These are phyloP conservation scores for Belgica antarctica DNA, from an alignment of 2,888 invertebrate species.

Conservation along the genomic window DNA sequence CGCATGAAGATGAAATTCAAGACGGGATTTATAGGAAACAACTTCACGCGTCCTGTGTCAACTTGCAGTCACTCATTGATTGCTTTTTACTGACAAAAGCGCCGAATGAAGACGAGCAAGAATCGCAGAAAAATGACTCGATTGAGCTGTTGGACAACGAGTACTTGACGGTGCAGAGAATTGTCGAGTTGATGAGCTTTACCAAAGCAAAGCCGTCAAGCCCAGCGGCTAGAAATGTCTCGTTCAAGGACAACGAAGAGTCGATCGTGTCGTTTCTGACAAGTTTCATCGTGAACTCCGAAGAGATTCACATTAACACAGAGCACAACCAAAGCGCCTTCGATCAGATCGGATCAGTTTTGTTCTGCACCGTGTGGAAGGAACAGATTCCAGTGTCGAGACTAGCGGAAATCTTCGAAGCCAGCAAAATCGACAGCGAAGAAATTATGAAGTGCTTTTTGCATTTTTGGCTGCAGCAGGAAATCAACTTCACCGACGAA, in stretches of 20 bases:
- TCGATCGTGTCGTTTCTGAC: constrained; percentile 52
- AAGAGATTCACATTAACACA: constrained; percentile 23
- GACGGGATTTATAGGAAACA: constrained; percentile 48
- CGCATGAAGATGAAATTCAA: constrained; percentile 44
- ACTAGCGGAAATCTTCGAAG: constrained; percentile 49
- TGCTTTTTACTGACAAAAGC: constrained; percentile 33
- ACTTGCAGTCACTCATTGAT: constrained; percentile 47
- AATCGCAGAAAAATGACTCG: constrained; percentile 22
- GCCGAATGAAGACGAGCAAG: not conserved
- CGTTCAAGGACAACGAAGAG: constrained; percentile 50
- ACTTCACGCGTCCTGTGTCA: constrained; percentile 48
- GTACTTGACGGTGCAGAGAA: constrained; percentile 51
- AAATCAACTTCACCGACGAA: constrained; percentile 55
- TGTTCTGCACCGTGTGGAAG: constrained; percentile 46
- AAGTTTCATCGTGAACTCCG: constrained; percentile 51
- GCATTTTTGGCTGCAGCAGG: constrained; percentile 68
- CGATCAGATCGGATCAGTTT: constrained; percentile 26
- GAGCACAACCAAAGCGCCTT: constrained; percentile 22
- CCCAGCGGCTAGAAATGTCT: constrained; percentile 47
- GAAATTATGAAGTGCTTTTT: constrained; percentile 71
- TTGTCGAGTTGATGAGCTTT: constrained; percentile 49
- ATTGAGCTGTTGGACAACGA: constrained; percentile 48
- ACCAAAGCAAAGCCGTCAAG: constrained; percentile 4
- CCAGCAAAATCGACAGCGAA: constrained; percentile 54
- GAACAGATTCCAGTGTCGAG: constrained; percentile 54